A percentile compares a stretch with the other conserved stretches of the same genome.
These are phyloP conservation scores for Tethea ocularis DNA, from an alignment of 2,888 invertebrate species.

Conservation along the genomic window DNA sequence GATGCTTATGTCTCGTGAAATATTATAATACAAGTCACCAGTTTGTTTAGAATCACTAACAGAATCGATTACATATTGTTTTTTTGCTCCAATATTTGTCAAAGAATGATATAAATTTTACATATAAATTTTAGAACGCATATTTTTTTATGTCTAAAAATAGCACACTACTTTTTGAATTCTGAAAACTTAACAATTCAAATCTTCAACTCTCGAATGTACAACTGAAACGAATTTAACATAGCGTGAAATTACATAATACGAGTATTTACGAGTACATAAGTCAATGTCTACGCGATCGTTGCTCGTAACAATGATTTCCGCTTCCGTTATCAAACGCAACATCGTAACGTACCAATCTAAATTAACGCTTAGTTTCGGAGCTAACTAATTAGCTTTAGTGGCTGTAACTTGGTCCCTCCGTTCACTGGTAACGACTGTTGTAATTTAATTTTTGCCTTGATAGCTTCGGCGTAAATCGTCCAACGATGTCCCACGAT, in stretches of 20 bases:
- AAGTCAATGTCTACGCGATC: constrained; percentile 23
- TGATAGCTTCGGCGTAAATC: constrained; percentile 47
- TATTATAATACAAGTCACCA: no score
- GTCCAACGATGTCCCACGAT: constrained; percentile 36
- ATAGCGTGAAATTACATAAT: constrained; percentile 10
- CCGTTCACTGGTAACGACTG: constrained; percentile 47
- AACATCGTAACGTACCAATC: constrained; percentile 45
- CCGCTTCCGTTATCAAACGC: constrained; percentile 38
- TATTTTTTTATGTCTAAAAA: no score
- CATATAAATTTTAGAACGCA: no score
- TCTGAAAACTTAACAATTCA: not conserved
- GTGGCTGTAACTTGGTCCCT: constrained; percentile 56
- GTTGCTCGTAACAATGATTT: constrained; percentile 38
- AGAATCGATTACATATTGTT: no score
- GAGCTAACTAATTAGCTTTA: constrained; percentile 70
- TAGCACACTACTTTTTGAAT: no score
- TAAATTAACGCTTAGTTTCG: constrained; percentile 72
- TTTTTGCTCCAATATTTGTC: no score
- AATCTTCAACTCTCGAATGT: not conserved
- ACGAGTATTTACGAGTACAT: constrained; percentile 20
- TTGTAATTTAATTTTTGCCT: constrained; percentile 67
- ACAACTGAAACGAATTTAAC: not conserved
- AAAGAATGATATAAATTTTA: no score
- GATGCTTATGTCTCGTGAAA: no score
- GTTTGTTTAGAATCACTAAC: not conserved